phyloP scores from a whole-genome alignment of 2,113 vertebrate genomes.

The Phalacrocorax pelagicus region DNA sequence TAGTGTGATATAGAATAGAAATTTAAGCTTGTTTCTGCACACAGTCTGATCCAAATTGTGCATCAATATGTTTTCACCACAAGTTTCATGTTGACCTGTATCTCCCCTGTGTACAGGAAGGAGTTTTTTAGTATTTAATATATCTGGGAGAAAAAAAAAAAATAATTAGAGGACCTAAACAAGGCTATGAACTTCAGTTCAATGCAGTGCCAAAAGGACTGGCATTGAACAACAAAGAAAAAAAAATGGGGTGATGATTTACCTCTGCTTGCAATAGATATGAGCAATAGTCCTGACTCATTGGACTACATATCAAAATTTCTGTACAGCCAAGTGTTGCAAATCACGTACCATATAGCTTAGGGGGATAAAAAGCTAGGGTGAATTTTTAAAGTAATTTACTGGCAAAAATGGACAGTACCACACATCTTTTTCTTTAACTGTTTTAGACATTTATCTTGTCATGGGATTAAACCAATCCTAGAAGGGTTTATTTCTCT shows the following conservation, averaged over 20 bases:
- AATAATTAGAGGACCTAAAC: not conserved
- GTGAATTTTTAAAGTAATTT: not conserved
- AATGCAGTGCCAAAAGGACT: not conserved
- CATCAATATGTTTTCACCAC: not conserved
- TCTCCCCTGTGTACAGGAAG: not conserved
- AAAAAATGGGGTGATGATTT: not conserved
- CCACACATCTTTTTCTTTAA: not conserved
- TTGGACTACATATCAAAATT: not conserved
- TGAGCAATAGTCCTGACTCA: not conserved
- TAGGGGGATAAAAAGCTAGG: not conserved
- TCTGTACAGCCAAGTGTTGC: not conserved
- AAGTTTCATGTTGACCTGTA: accelerated
- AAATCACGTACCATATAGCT: not conserved
- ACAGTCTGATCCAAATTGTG: not conserved
- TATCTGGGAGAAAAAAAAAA: not conserved
- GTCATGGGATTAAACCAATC: not conserved
- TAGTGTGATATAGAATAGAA: not conserved
- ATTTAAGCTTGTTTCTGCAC: not conserved
- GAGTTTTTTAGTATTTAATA: not conserved
- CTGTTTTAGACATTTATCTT: not conserved
- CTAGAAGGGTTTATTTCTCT: not conserved
- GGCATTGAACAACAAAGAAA: not conserved
- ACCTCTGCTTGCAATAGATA: not conserved
- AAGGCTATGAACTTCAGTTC: not conserved
- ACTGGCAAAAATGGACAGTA: not conserved